These are phyloP conservation scores for Zoanthus sansibaricus DNA, from an alignment of 92 coral and sea anemone genomes.

Conservation along the genomic window DNA sequence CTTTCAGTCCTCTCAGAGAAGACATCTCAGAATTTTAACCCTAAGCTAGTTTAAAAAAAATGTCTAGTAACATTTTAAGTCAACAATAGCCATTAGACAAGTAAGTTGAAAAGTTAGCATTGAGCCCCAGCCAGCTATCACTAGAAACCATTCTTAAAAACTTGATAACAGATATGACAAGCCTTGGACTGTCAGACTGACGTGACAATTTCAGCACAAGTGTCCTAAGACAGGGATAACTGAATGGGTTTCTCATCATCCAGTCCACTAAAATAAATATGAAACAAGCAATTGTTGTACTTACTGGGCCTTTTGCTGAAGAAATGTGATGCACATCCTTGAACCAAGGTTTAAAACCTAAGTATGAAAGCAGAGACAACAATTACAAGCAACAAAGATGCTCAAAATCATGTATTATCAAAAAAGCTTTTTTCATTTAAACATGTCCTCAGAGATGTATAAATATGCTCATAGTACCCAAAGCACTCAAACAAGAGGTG, in stretches of 20 bases:
- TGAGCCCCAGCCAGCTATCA: too few relatives aligned
- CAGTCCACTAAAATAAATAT: constrained; percentile 39
- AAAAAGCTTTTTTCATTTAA: too few relatives aligned
- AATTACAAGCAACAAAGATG: not conserved
- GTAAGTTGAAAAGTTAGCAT: too few relatives aligned
- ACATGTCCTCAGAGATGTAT: constrained; percentile 43
- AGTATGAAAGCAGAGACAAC: not conserved
- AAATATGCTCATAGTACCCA: constrained; percentile 73
- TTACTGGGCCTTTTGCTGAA: not conserved
- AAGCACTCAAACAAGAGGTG: constrained; percentile 97
- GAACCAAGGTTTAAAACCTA: not conserved
- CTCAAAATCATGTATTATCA: too few relatives aligned
- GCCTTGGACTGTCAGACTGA: constrained; percentile 80
- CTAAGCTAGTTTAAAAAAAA: too few relatives aligned
- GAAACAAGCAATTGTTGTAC: not conserved
- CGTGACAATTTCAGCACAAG: constrained; percentile 83
- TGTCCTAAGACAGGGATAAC: constrained; percentile 91
- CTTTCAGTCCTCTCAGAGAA: too few relatives aligned
- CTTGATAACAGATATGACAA: not conserved
- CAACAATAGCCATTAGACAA: too few relatives aligned
- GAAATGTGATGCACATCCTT: not conserved
- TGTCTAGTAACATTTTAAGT: too few relatives aligned
- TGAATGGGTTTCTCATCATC: constrained; percentile 71
- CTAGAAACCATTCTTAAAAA: too few relatives aligned
- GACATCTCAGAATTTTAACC: too few relatives aligned